phyloP scores from a whole-genome alignment of 1,140 invertebrate species.

The Eriosoma lanigerum region DNA sequence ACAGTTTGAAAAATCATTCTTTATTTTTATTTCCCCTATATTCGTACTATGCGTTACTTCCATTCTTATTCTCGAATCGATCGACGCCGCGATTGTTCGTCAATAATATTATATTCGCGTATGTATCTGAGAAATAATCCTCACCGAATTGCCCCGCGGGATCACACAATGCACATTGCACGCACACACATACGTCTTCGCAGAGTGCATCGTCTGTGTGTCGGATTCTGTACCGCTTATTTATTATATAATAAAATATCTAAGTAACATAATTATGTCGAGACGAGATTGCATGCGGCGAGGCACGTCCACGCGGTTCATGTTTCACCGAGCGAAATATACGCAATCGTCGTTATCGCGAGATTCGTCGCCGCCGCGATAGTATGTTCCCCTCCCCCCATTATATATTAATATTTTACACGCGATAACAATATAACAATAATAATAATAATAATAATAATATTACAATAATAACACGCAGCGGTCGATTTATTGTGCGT shows the following conservation, averaged over 20 bases:
- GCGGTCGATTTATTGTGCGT: too few relatives aligned
- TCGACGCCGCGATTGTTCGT: conserved; percentile 17
- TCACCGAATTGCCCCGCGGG: conserved; percentile 21
- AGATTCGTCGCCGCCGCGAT: too few relatives aligned
- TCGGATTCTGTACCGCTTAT: conserved; percentile 9
- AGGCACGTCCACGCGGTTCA: neutral
- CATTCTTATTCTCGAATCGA: conserved; percentile 40
- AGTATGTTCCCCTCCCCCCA: too few relatives aligned
- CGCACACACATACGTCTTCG: neutral
- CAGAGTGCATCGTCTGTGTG: neutral
- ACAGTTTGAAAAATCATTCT: conserved; percentile 35
- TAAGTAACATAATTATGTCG: too few relatives aligned
- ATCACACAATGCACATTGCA: neutral
- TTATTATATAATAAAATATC: conserved; percentile 24
- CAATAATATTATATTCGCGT: neutral
- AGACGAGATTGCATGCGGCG: neutral
- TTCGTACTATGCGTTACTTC: neutral
- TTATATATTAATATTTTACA: too few relatives aligned
- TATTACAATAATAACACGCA: too few relatives aligned
- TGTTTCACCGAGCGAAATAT: conserved; percentile 31
- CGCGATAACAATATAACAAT: too few relatives aligned
- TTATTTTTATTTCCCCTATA: neutral
- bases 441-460: too few relatives aligned
- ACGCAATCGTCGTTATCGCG: too few relatives aligned
- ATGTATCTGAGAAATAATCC: conserved; percentile 17